Conservation (phyloP, 2,888 invertebrate genomes). For the Caenorhabditis uteleia region DNA sequence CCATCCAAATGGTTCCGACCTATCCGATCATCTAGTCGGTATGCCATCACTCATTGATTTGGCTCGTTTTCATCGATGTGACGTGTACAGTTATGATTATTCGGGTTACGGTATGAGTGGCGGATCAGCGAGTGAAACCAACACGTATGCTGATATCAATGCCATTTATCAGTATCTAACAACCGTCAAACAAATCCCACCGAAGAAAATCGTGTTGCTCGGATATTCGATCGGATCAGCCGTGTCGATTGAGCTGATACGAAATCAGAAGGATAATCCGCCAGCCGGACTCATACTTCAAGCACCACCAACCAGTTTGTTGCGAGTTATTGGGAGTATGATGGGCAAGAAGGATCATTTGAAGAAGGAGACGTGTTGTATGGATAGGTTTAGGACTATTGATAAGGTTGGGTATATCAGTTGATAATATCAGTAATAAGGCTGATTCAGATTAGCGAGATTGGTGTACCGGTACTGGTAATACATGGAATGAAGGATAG, state of each 20-base stretch:
- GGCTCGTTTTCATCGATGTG: slow-evolving; percentile 49
- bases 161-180: slow-evolving; percentile 50
- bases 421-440: not conserved
- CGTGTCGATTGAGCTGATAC: slow-evolving; percentile 33
- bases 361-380: slow-evolving; percentile 32
- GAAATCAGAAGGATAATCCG: slow-evolving; percentile 7
- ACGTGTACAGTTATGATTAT: slow-evolving; percentile 60
- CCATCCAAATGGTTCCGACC: slow-evolving; percentile 58
- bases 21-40: slow-evolving; percentile 54
- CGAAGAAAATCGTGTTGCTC: slow-evolving; percentile 43
- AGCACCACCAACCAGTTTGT: slow-evolving; percentile 51
- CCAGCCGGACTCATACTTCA: slow-evolving; percentile 53
- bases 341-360: slow-evolving; percentile 22
- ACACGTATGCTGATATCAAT: slow-evolving; percentile 51
- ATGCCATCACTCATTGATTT: slow-evolving; percentile 42
- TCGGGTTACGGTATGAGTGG: slow-evolving; percentile 58
- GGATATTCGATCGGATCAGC: slow-evolving; percentile 60
- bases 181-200: slow-evolving; percentile 27
- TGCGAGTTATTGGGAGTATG: slow-evolving; percentile 38
- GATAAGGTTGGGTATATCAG: slow-evolving; percentile 38
- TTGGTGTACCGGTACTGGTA: slow-evolving; percentile 50
- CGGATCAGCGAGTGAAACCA: slow-evolving; percentile 45
- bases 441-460: slow-evolving; percentile 37
- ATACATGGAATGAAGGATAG: slow-evolving; percentile 56
- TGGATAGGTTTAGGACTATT: slow-evolving; percentile 46